These are phyloP conservation scores for Lordiphosa clarofinis DNA, from an alignment of 1,140 invertebrate species.

Conservation along the genomic window DNA sequence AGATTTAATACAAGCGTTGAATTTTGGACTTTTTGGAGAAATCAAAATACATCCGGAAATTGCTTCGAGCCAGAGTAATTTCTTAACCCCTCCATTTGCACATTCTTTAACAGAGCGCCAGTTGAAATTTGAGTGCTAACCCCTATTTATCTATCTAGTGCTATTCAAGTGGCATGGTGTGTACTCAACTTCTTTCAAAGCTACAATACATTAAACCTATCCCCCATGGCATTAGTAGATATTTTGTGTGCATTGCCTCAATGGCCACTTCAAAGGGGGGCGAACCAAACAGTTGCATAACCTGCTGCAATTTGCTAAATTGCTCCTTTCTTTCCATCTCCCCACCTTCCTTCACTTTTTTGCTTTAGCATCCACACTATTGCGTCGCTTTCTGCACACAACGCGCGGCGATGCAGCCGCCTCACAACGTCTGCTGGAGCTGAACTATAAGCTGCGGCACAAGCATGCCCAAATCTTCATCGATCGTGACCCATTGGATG, in stretches of 20 bases:
- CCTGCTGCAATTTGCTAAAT: conserved; percentile 5
- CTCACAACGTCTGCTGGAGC: conserved; percentile 83
- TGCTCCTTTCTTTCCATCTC: conserved; percentile 3
- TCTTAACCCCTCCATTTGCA: too few relatives aligned
- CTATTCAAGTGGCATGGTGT: background rate
- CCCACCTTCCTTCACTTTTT: conserved; percentile 1
- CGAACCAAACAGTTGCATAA: conserved; percentile 38
- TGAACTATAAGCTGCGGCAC: conserved; percentile 84
- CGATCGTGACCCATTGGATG: conserved; percentile 83
- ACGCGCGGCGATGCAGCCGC: conserved; percentile 81
- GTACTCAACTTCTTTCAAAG: too few relatives aligned
- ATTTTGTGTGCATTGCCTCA: too few relatives aligned
- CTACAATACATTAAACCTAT: too few relatives aligned
- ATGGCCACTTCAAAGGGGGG: too few relatives aligned
- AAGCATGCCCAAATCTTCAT: conserved; percentile 85
- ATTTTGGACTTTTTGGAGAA: too few relatives aligned
- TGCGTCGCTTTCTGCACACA: conserved; percentile 78
- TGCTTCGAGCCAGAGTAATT: too few relatives aligned
- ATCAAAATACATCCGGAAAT: too few relatives aligned
- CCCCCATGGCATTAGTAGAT: too few relatives aligned
- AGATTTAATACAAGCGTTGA: too few relatives aligned
- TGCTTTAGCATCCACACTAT: conserved; percentile 40
- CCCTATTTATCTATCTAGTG: background rate
- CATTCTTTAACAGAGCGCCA: too few relatives aligned
- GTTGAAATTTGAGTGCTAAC: too few relatives aligned